These are phyloP conservation scores for Miniopterus natalensis DNA, from an alignment of 2,113 vertebrate genomes.

Conservation along the genomic window DNA sequence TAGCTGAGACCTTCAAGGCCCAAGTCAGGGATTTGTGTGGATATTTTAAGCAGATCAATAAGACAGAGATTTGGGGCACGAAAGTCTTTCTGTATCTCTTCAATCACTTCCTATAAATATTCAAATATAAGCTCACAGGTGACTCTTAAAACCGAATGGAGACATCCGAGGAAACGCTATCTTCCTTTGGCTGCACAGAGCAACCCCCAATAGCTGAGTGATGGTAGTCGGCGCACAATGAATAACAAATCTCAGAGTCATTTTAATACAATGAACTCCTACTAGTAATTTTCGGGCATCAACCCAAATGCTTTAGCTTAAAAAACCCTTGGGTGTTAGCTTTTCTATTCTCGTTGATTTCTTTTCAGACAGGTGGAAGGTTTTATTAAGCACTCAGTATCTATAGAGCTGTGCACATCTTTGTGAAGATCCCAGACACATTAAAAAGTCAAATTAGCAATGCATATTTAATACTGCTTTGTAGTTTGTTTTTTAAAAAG, in stretches of 20 bases:
- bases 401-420: slow-evolving; percentile 68
- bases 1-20: background rate
- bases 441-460: slow-evolving; percentile 84
- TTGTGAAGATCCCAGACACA: slow-evolving; percentile 80
- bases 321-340: background rate
- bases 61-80: background rate
- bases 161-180: background rate
- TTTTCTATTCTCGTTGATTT: slow-evolving; percentile 52
- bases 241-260: slow-evolving; percentile 21
- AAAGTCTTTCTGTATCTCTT: background rate
- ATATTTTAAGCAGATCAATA: slow-evolving; percentile 3
- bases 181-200: background rate
- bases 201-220: background rate
- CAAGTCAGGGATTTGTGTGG: background rate
- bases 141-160: slow-evolving; percentile 22
- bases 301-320: slow-evolving; percentile 20
- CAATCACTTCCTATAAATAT: background rate
- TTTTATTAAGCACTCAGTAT: slow-evolving; percentile 63
- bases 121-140: background rate
- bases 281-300: slow-evolving; percentile 37
- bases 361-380: slow-evolving; percentile 60
- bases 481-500: slow-evolving; percentile 79
- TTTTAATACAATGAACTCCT: background rate
- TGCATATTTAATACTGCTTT: slow-evolving; percentile 82
- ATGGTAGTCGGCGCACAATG: background rate